A percentile compares a stretch with the other conserved stretches of the same genome.
Evolutionary conservation across 2,113 vertebrate genomes (phyloP).

Genomic region (Dasypus novemcinctus): DNA sequence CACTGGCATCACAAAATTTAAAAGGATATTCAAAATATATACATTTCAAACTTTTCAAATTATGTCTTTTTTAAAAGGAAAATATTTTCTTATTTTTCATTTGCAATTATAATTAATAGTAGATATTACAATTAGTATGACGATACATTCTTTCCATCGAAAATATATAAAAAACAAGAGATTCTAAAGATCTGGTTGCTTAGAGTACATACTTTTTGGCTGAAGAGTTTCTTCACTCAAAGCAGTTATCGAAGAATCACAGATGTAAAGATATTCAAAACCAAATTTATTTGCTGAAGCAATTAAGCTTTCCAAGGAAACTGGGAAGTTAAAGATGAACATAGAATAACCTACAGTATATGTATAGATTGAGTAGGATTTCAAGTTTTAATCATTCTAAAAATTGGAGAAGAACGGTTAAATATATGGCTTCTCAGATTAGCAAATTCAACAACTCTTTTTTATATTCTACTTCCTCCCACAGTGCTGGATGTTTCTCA

Average conservation of each 20-base stretch:
- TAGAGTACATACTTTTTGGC: neutral
- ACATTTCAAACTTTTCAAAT: conserved; percentile 56
- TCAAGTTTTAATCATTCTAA: neutral
- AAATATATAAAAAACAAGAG: neutral
- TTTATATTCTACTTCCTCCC: neutral
- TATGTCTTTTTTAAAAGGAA: neutral
- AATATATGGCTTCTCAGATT: neutral
- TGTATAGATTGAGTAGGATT: neutral
- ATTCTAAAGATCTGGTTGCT: conserved; percentile 41
- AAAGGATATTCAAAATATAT: conserved; percentile 57
- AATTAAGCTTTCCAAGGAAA: conserved; percentile 24
- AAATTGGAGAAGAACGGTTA: neutral
- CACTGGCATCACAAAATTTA: conserved; percentile 56
- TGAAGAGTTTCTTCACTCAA: neutral
- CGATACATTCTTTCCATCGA: neutral
- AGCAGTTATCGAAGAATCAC: conserved; percentile 24
- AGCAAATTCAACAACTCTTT: neutral
- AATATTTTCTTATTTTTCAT: conserved; percentile 19
- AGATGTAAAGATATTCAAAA: conserved; percentile 51
- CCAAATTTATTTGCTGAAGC: neutral
- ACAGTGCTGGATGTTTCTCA: neutral
- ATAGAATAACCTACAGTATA: accelerated
- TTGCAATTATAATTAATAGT: neutral
- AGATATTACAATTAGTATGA: neutral
- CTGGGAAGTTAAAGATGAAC: neutral